Conservation (phyloP, 2,888 invertebrate genomes). For the Ectobius pallidus region DNA sequence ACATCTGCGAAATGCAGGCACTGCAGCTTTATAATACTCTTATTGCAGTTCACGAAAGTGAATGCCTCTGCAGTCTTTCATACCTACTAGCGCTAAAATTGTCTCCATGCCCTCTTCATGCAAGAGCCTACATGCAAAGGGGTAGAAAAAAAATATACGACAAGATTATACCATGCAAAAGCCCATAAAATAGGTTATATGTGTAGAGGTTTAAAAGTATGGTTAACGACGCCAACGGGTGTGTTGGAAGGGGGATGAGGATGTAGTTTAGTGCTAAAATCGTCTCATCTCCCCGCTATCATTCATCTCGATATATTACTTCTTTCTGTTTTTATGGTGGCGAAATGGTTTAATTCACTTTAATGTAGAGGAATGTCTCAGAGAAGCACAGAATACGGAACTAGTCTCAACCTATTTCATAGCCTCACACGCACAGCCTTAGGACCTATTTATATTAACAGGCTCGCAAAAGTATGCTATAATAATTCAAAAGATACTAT, state of each 20-base stretch:
- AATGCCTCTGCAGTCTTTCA: background rate
- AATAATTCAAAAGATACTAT: too few species aligned
- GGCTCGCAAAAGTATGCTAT: too few species aligned
- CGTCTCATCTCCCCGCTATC: background rate
- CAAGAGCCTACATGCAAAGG: background rate
- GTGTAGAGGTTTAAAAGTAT: background rate
- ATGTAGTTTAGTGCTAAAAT: background rate
- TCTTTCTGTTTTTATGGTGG: background rate
- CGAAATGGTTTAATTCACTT: conserved; percentile 4
- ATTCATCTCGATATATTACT: background rate
- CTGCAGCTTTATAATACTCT: too few species aligned
- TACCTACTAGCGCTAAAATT: background rate
- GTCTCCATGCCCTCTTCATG: background rate
- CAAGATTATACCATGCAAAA: background rate
- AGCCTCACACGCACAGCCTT: too few species aligned
- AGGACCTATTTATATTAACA: too few species aligned
- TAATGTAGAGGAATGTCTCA: background rate
- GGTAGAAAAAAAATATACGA: background rate
- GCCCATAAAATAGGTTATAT: background rate
- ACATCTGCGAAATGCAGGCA: too few species aligned
- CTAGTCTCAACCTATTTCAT: too few species aligned
- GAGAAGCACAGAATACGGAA: too few species aligned
- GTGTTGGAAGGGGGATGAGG: background rate
- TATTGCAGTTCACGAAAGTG: background rate
- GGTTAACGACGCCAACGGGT: background rate